phyloP scores from a whole-genome alignment of 2,113 vertebrate genomes.

The Tachycineta bicolor region DNA sequence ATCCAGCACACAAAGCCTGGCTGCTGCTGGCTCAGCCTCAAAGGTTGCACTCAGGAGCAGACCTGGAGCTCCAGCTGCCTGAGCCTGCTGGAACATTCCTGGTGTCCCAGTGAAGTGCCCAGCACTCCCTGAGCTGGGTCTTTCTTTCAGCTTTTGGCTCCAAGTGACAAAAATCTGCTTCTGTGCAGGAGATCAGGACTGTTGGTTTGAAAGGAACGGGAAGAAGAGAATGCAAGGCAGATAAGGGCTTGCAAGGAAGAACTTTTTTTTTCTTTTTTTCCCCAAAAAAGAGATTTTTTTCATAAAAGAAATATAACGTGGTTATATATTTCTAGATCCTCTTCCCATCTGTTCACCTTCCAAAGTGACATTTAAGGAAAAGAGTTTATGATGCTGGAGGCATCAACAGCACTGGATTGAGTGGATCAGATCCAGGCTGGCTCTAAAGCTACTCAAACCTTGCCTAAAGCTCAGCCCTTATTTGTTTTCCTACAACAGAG shows the following conservation, averaged over 20 bases:
- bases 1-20: background rate
- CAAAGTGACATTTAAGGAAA: background rate
- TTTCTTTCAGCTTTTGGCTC: background rate
- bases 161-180: background rate
- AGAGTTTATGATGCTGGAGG: constrained; percentile 34
- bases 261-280: background rate
- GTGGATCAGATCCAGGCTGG: constrained; percentile 52
- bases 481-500: constrained; percentile 32
- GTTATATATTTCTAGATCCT: background rate
- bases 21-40: background rate
- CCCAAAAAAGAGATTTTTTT: background rate
- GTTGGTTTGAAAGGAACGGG: background rate
- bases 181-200: background rate
- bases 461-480: constrained; percentile 47
- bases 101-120: background rate
- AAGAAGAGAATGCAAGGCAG: background rate
- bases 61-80: background rate
- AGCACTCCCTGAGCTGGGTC: fast-evolving
- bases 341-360: constrained; percentile 56
- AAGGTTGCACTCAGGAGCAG: background rate
- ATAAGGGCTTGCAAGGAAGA: background rate
- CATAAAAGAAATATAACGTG: background rate
- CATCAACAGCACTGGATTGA: constrained; percentile 45
- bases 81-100: background rate
- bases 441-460: constrained; percentile 29